These are phyloP conservation scores for Erpornis zantholeuca DNA, from an alignment of 2,113 vertebrate species.

Conservation along the genomic window DNA sequence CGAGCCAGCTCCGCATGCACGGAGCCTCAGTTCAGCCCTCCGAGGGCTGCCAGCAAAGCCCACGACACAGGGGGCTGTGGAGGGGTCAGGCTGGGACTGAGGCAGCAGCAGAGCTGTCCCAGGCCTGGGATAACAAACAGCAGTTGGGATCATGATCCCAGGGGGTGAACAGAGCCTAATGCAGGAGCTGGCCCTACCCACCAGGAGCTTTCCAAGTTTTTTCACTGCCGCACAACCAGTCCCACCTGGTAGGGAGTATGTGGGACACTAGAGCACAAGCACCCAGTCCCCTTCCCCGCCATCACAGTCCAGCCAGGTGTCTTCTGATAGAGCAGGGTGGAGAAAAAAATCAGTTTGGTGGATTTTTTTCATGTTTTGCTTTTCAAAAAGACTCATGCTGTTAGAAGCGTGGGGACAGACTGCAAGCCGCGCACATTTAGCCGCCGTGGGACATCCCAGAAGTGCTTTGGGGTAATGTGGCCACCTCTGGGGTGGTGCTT, in stretches of 20 bases:
- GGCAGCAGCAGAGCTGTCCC: background rate
- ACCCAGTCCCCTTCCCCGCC: background rate
- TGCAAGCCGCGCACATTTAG: background rate
- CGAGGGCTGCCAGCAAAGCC: background rate
- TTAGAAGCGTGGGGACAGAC: background rate
- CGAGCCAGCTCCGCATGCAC: background rate
- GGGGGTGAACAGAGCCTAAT: rapidly evolving
- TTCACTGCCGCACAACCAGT: background rate
- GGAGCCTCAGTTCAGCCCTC: background rate
- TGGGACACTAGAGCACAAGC: background rate
- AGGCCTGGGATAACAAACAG: background rate
- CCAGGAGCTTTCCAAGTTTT: background rate
- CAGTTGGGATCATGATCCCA: rapidly evolving
- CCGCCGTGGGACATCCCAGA: background rate
- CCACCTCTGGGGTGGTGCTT: background rate
- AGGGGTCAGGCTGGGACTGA: background rate
- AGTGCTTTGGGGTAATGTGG: background rate
- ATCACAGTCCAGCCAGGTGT: background rate
- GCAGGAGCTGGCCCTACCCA: background rate
- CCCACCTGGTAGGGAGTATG: background rate
- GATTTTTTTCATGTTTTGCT: background rate
- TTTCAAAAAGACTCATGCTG: background rate
- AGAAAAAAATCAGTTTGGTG: background rate
- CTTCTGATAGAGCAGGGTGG: background rate
- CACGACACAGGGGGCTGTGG: rapidly evolving